Percentiles rank a stretch among this genome's conserved stretches.
Conservation (phyloP, 2,888 invertebrate genomes). For the Tetragnatha montana region DNA sequence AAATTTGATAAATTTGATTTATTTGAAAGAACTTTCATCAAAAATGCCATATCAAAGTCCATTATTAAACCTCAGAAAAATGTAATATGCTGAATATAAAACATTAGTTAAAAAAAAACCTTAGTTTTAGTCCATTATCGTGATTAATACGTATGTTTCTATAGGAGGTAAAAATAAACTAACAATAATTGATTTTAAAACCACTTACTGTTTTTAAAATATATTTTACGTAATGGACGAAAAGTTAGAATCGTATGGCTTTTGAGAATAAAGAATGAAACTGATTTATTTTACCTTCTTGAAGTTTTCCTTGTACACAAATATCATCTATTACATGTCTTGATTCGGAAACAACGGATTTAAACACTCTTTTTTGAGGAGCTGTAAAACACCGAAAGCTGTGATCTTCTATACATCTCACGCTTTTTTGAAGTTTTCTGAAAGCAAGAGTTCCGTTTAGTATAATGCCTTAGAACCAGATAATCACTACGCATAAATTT, state of each 20-base stretch:
- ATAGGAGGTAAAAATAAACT: neutral
- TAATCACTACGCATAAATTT: no score
- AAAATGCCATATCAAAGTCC: no score
- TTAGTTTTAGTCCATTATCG: no score
- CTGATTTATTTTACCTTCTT: conserved; percentile 58
- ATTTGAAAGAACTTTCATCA: no score
- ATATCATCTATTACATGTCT: conserved; percentile 65
- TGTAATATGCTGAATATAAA: no score
- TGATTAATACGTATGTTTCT: neutral
- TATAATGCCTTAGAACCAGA: neutral
- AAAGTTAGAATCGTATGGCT: neutral
- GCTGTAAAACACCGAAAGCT: conserved; percentile 63
- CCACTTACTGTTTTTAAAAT: neutral
- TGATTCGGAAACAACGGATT: conserved; percentile 70
- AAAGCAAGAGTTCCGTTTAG: neutral
- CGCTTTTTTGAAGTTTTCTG: conserved; percentile 70
- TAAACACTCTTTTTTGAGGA: conserved; percentile 60
- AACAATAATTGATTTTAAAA: neutral
- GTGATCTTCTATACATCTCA: conserved; percentile 68
- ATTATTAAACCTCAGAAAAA: no score
- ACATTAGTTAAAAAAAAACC: no score
- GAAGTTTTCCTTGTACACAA: conserved; percentile 65
- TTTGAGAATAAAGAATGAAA: neutral
- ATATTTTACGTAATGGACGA: neutral
- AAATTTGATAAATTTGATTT: no score